Percentiles rank a stretch among this genome's conserved stretches.
These are phyloP conservation scores for Orbicella faveolata DNA, from an alignment of 64 coral and sea anemone species.

Conservation along the genomic window DNA sequence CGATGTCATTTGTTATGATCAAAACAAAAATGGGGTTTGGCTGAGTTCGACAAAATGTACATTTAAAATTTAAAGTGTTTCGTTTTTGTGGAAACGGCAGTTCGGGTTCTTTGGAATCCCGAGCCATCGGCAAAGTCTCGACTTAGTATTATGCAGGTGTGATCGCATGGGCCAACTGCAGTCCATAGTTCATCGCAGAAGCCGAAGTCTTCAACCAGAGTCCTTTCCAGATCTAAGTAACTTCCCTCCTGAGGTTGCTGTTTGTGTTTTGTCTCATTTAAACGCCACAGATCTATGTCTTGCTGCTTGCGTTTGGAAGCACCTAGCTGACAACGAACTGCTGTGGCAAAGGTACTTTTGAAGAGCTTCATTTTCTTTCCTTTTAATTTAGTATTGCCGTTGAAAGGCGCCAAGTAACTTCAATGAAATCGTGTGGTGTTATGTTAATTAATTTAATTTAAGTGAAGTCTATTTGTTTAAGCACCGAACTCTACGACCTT, in stretches of 20 bases:
- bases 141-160: constrained; percentile 31
- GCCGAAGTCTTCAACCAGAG: constrained; percentile 44
- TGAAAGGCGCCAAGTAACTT: background rate
- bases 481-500: too few species aligned
- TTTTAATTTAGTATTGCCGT: background rate
- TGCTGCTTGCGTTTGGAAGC: constrained; percentile 94
- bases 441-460: too few species aligned
- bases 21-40: constrained; percentile 45
- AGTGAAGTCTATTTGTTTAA: too few species aligned
- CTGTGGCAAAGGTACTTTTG: constrained; percentile 89
- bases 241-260: constrained; percentile 91
- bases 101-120: constrained; percentile 31
- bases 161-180: constrained; percentile 86
- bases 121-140: background rate
- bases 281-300: constrained; percentile 97
- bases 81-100: background rate
- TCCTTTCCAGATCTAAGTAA: constrained; percentile 88
- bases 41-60: background rate
- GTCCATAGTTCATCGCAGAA: constrained; percentile 65
- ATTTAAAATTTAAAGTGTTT: background rate
- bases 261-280: constrained; percentile 82
- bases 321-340: constrained; percentile 89
- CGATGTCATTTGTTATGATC: constrained; percentile 49
- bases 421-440: too few species aligned
- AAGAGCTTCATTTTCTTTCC: background rate